Evolutionary conservation across 2,113 vertebrate species (phyloP).

Genomic region (Fukomys damarensis): DNA sequence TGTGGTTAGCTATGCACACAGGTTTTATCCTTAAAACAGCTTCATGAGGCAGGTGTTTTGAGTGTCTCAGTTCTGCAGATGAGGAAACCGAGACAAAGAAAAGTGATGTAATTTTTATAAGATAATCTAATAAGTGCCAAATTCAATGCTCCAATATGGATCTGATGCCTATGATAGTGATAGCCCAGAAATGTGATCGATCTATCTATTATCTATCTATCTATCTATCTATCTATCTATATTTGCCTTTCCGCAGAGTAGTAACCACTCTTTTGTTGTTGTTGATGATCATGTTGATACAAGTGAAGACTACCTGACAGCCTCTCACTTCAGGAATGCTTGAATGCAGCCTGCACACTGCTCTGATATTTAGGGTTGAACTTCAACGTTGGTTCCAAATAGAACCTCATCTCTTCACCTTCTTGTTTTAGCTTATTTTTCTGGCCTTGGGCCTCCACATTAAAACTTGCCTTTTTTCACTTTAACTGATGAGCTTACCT

Average conservation of each 20-base stretch:
- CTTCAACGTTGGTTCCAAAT: not conserved
- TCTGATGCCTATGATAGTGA: not conserved
- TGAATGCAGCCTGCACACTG: not conserved
- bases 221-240: too few species aligned
- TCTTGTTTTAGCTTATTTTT: constrained; percentile 4
- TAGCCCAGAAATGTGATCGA: rapidly evolving
- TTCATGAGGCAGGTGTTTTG: not conserved
- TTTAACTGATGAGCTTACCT: not conserved
- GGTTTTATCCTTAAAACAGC: not conserved
- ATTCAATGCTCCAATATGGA: not conserved
- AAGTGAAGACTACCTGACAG: not conserved
- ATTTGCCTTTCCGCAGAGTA: not conserved
- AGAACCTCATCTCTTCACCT: not conserved
- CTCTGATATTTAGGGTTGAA: constrained; percentile 27
- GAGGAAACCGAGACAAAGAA: not conserved
- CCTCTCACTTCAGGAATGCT: constrained; percentile 10
- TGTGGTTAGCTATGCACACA: not conserved
- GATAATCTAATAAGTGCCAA: not conserved
- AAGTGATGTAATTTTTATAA: not conserved
- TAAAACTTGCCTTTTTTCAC: constrained; percentile 10
- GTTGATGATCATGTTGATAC: not conserved
- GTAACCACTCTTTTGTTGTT: not conserved
- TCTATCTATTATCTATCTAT: too few species aligned
- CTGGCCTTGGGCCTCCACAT: not conserved
- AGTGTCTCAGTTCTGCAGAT: not conserved